Base-by-base conservation (phyloP, 2,797 vertebrate genomes). In the Pangasius sanitwongsei region DNA sequence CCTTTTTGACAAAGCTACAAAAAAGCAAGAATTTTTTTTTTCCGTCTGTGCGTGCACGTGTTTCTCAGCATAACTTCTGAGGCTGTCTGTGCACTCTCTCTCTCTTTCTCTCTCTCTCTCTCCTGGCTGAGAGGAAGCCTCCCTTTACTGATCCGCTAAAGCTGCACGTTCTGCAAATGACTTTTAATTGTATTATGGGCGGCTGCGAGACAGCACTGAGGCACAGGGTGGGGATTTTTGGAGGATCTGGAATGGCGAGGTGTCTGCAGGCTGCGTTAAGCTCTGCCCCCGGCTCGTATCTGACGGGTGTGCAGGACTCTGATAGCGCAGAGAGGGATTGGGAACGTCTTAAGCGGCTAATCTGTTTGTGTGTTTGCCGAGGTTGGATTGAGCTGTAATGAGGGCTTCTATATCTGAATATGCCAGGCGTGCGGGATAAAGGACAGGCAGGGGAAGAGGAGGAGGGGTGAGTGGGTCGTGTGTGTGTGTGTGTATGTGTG, bases 321-420 rank as follows among this genome's bases (percentile, higher is more conserved):
- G 96, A 97, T 97, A 97, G 96, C 93, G 89, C 94, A 84, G 95
- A 95, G 94, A 95, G 94, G 95, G 95, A 96, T 96, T 95, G 96
- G 95, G 95, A 93, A 94, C 94, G 90, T 95, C 94, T 96, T 91
- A 92, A 93, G 92, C 91, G 2, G 94, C 94, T 95, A 95, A 95
- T 97, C 94, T 97, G 96, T 97, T 96, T 97, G 96, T 96, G 96
- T 96, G 96, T 96, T 97, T 96, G 96, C 96, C 95, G 96, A 96
- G 96, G 95, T 96, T 96, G 96, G 96, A 97, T 97, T 96, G 96
- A 96, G 96, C 95, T 93, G 95, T 97, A 97, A 97, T 97, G 96
- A 97, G 96, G 96, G 96, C 95, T 95, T 95, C 96, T 94, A 95
- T 97, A 97, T 96, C 96, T 97, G 96, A 96, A 97, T 97, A 96